Base-by-base conservation (phyloP, 2,797 vertebrate genomes). In the Euthynnus affinis region DNA sequence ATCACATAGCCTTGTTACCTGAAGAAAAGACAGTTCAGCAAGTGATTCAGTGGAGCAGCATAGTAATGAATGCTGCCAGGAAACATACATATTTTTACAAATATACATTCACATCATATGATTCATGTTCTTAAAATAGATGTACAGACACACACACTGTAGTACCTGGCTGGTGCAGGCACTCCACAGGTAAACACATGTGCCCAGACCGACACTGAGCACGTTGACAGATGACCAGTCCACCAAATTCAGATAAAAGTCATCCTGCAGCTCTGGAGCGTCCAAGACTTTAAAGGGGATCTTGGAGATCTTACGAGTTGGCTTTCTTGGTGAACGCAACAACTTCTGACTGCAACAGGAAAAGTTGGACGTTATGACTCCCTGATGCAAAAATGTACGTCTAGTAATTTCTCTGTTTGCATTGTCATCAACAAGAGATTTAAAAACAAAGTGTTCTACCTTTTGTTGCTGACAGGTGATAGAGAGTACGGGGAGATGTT, bases 261-360 rank as follows among this genome's bases (percentile, higher is more conserved):
- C 98, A 0, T 99, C 97, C 87, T 98, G 97, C 42, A 99, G 93
- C 84, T 99, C 98, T 0, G 97, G 98, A 1, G 97, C 97, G 6
- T 99, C 97, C 62, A 99, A 92, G 44, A 98, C 98, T 89, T 99
- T 99, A 88, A 99, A 98, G 13, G 98, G 98, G 71, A 99, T 99
- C 93, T 99, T 98, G 44, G 97, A 98, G 86, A 99, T 98, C 85
- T 99, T 99, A 3, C 97, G 95, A 0, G 97, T 98, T 0, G 97
- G 97, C 76, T 98, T 98, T 86, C 97, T 94, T 2, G 97, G 97
- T 0, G 97, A 98, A 34, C 97, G 96, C 42, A 98, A 87, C 71
- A 98, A 87, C 88, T 98, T 98, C 81, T 98, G 97, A 81, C 97
- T 98, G 46, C 4, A 76, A 67, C 1, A 56, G 12, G 32, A 67